Evolutionary conservation across 2,797 vertebrate genomes (phyloP), one percentile per base, ranked within the genome.

Genomic region (Dryobates pubescens): DNA sequence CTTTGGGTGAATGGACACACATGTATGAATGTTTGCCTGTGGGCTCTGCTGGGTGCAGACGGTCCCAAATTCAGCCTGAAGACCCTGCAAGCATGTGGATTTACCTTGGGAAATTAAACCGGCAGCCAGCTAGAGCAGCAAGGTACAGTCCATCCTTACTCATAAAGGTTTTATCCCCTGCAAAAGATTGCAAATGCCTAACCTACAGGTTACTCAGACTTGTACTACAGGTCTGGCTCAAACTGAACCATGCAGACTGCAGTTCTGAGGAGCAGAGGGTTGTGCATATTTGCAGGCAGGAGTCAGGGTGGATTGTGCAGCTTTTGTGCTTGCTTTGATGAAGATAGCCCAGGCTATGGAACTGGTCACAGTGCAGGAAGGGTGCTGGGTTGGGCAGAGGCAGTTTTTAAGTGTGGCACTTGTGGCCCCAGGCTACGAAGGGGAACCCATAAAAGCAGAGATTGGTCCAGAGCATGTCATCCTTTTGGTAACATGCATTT

Each of bases 121-220:
- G 43, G 38, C 49, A 41, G 19, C 20, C 34, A 2, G 34, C 14
- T 49, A 61, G 34, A 49, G n/a, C 29, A 22, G 5, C 17, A 23
- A 74, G 54, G 17, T 53, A 36, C 3, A 3, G 22, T 17, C 56
- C 9, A 12, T n/a, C n/a, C 7, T 20, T 32, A 51, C 64, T 72
- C 18, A 1, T 1, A 1, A 14, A n/a, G 14, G 0, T 20, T 65
- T 63, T 16, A 11, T 7, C 29, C 71, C 43, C 41, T 22, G 30
- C 15, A 45, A 51, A 17, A 32, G 26, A 6, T 7, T 6, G 3
- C 15, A 32, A 32, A 78, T 62, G 18, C 32, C 47, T 30, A 41
- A 34, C 26, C 34, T 7, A n/a, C 3, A 13, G 85, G 93, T 94
- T 89, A 86, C 34, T 86, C 51, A 45, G 24, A 47, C 17, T 64